Evolutionary conservation across 2,113 vertebrate genomes (phyloP).

Genomic region (Setophaga petechia): DNA sequence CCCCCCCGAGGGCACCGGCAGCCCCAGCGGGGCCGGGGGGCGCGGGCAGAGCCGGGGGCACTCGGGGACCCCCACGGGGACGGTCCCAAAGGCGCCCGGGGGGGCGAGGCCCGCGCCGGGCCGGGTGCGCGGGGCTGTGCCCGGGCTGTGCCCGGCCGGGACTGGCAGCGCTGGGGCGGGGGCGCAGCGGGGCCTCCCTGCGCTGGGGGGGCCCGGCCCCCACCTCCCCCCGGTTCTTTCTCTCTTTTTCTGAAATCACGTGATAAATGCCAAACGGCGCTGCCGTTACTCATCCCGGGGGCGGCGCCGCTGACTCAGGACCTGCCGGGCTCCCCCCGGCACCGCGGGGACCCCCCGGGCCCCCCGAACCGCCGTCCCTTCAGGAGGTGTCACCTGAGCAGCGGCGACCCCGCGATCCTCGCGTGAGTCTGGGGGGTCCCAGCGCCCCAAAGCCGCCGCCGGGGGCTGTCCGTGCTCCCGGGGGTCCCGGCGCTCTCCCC

Average conservation of each 20-base stretch:
- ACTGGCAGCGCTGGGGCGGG: not conserved
- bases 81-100: too few relatives aligned
- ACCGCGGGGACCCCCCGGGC: not conserved
- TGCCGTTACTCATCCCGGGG: slow-evolving; percentile 43
- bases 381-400: rapidly evolving
- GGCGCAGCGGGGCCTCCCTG: rapidly evolving
- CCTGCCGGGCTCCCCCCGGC: not conserved
- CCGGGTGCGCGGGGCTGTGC: too few relatives aligned
- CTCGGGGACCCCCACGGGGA: not conserved
- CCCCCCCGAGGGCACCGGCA: not conserved
- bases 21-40: rapidly evolving
- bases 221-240: not conserved
- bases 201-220: not conserved
- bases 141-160: not conserved
- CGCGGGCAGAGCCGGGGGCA: too few relatives aligned
- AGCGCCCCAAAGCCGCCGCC: rapidly evolving
- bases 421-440: not conserved
- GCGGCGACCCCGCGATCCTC: rapidly evolving
- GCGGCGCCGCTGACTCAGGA: slow-evolving; percentile 31
- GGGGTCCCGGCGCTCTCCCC: too few relatives aligned
- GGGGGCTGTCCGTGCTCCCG: too few relatives aligned
- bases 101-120: not conserved
- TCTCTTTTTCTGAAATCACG: slow-evolving; percentile 29
- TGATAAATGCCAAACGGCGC: not conserved
- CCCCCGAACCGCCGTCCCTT: not conserved